Conservation (phyloP, 2,888 invertebrate species). For the Dusona sp. region DNA sequence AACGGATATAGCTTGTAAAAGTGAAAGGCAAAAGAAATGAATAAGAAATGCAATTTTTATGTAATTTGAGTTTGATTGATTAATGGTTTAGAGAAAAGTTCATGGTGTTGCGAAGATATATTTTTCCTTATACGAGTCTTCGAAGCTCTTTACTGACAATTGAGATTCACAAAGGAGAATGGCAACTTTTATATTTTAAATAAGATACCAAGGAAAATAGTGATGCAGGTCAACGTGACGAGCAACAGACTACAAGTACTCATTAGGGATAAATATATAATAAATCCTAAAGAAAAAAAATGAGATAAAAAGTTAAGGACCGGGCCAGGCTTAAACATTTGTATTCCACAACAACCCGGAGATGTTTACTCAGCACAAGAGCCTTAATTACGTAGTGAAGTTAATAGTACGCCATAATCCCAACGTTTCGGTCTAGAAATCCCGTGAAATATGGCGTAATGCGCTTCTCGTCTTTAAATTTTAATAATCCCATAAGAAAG, state of each 20-base stretch:
- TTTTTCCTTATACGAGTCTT: neutral
- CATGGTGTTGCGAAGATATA: neutral
- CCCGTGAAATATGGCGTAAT: constrained; percentile 11
- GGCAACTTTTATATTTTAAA: neutral
- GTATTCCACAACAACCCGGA: constrained; percentile 6
- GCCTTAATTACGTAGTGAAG: constrained; percentile 22
- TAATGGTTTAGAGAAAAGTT: neutral
- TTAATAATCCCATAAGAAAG: constrained; percentile 4
- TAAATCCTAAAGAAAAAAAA: neutral
- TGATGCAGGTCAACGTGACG: neutral
- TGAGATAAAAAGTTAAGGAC: neutral
- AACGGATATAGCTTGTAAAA: neutral
- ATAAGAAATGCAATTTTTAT: neutral
- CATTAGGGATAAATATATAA: neutral
- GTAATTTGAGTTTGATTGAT: neutral
- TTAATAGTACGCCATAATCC: constrained; percentile 8
- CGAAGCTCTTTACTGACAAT: neutral
- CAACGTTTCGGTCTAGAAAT: neutral
- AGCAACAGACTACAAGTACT: neutral
- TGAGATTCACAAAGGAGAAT: neutral
- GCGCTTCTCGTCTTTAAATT: constrained; percentile 13
- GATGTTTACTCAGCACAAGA: constrained; percentile 22
- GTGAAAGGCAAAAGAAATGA: neutral
- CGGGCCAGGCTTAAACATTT: neutral
- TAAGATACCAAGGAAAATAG: neutral